Evolutionary conservation across 2,797 vertebrate species (phyloP).

Genomic region (Acipenser oxyrinchus): DNA sequence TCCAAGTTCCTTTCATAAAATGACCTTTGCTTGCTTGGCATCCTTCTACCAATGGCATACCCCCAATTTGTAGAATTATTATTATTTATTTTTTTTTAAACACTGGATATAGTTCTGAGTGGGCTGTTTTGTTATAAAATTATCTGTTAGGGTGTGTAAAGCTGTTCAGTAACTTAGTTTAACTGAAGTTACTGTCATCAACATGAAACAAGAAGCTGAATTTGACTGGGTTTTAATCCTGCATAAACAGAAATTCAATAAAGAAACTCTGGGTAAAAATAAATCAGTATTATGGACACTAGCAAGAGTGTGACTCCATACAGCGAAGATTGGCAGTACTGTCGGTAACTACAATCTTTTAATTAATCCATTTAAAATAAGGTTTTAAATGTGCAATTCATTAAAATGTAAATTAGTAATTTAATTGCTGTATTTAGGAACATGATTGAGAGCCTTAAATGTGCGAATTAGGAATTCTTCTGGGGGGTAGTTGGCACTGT

Average conservation of each 20-base stretch:
- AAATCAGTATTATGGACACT: neutral
- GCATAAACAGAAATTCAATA: neutral
- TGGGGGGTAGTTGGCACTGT: neutral
- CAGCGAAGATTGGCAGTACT: neutral
- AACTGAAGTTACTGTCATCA: too few relatives aligned
- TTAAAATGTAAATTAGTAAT: conserved; percentile 20
- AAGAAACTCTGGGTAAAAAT: neutral
- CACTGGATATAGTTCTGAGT: too few relatives aligned
- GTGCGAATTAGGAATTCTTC: conserved; percentile 2
- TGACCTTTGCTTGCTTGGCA: too few relatives aligned
- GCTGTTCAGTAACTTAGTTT: too few relatives aligned
- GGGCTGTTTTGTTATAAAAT: too few relatives aligned
- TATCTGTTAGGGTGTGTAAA: too few relatives aligned
- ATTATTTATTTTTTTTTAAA: too few relatives aligned
- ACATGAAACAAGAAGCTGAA: too few relatives aligned
- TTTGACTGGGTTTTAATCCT: too few relatives aligned
- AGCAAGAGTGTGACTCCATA: neutral
- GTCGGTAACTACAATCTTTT: neutral
- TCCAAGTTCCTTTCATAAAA: too few relatives aligned
- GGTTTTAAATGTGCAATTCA: conserved; percentile 18
- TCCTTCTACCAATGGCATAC: too few relatives aligned
- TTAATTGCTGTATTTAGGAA: conserved; percentile 10
- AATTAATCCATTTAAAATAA: conserved; percentile 12
- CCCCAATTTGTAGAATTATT: too few relatives aligned
- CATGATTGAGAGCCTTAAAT: neutral